Evolutionary conservation across 2,888 invertebrate species (phyloP).

Genomic region (Spisula subtruncata): DNA sequence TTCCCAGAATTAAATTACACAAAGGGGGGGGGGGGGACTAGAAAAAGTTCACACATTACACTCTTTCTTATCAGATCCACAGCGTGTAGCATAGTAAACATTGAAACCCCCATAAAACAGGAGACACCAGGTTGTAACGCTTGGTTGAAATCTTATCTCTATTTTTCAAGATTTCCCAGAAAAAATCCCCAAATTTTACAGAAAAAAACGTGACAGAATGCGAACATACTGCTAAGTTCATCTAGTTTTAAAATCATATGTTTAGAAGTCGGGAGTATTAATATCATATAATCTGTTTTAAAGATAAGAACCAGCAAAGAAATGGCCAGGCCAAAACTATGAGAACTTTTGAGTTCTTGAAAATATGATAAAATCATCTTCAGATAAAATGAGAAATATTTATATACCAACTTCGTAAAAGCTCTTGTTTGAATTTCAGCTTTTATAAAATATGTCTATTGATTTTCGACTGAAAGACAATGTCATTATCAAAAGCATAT

Average conservation of each 20-base stretch:
- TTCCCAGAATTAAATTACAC: too few relatives aligned
- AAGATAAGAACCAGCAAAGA: neutral
- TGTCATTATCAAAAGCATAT: too few relatives aligned
- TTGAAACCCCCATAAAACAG: neutral
- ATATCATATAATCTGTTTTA: neutral
- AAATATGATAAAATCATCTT: neutral
- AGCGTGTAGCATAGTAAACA: neutral
- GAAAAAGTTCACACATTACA: too few relatives aligned
- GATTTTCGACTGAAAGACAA: too few relatives aligned
- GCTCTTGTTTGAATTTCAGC: too few relatives aligned
- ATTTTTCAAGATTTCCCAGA: neutral
- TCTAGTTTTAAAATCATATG: slow-evolving; percentile 5
- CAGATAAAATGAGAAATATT: too few relatives aligned
- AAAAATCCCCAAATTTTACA: neutral
- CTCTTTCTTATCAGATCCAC: too few relatives aligned
- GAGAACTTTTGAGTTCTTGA: neutral
- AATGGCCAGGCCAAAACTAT: neutral
- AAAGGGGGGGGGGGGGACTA: too few relatives aligned
- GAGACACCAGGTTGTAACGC: neutral
- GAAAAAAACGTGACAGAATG: neutral
- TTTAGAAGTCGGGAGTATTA: neutral
- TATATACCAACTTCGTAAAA: too few relatives aligned
- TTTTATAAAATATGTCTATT: too few relatives aligned
- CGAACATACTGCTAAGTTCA: neutral
- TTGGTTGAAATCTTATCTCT: neutral